Conservation (phyloP, 2,113 vertebrate species). For the Pitta sordida region DNA sequence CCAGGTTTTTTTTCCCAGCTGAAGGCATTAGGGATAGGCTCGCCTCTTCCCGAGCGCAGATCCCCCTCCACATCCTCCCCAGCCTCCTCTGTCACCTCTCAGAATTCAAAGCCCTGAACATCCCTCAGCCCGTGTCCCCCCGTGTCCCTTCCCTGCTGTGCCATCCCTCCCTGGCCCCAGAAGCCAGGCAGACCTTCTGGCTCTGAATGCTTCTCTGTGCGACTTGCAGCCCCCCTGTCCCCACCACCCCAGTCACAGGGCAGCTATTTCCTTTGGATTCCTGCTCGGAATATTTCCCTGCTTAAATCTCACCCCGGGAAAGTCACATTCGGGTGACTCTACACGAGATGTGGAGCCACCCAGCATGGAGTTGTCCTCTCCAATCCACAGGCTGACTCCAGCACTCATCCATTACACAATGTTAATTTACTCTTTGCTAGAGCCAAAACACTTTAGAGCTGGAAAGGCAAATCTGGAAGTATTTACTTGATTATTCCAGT, state of each 20-base stretch:
- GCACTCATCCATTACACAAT: not conserved
- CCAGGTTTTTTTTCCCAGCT: rapidly evolving
- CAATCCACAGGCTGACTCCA: not conserved
- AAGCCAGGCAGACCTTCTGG: not conserved
- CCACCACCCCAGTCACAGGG: not conserved
- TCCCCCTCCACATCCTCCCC: not conserved
- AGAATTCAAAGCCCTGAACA: not conserved
- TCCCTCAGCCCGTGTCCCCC: not conserved
- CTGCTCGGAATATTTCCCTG: not conserved
- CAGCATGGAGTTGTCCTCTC: rapidly evolving
- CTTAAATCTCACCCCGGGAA: not conserved
- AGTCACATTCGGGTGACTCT: not conserved
- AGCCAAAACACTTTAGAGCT: slow-evolving; percentile 1
- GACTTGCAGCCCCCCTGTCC: not conserved
- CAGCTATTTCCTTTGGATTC: not conserved
- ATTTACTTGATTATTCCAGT: not conserved
- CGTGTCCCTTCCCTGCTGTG: not conserved
- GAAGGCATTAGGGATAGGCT: not conserved
- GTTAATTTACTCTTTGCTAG: not conserved
- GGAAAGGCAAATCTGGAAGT: slow-evolving; percentile 11
- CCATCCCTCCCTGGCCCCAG: not conserved
- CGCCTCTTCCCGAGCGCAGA: not conserved
- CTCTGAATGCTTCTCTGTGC: rapidly evolving
- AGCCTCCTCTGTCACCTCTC: not conserved
- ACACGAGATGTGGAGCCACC: too few species aligned